Conservation (phyloP, 2,797 vertebrate species). For the Lindbergichthys nudifrons region DNA sequence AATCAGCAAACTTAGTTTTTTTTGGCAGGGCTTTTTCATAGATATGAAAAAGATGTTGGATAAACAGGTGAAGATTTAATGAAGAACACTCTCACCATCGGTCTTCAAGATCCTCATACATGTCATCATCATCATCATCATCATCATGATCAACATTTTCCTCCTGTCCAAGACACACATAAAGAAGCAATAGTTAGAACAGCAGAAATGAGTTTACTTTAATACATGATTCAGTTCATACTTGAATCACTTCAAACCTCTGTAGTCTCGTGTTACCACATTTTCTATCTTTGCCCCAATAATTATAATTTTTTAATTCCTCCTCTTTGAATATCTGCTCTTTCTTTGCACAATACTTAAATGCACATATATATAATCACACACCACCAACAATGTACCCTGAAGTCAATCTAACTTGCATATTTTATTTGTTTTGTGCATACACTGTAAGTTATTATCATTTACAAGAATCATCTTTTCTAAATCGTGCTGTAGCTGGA, state of each 20-base stretch:
- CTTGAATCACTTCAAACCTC: neutral
- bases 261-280: neutral
- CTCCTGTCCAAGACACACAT: constrained; percentile 45
- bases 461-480: neutral
- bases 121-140: constrained; percentile 85
- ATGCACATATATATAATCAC: no score
- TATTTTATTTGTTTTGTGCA: neutral
- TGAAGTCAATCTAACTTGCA: neutral
- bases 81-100: constrained; percentile 80
- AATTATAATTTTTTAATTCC: no score
- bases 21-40: neutral
- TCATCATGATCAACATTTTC: constrained; percentile 74
- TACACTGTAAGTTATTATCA: neutral
- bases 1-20: neutral
- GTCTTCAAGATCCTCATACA: constrained; percentile 91
- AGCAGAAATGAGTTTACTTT: neutral
- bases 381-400: neutral
- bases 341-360: no score
- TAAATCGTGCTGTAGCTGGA: neutral
- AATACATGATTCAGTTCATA: neutral
- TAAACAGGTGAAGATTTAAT: constrained; percentile 4
- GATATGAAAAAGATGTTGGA: neutral
- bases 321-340: no score
- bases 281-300: neutral
- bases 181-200: constrained; percentile 3